Base-by-base conservation (phyloP, 2,888 invertebrate genomes). In the Melitaea athalia region DNA sequence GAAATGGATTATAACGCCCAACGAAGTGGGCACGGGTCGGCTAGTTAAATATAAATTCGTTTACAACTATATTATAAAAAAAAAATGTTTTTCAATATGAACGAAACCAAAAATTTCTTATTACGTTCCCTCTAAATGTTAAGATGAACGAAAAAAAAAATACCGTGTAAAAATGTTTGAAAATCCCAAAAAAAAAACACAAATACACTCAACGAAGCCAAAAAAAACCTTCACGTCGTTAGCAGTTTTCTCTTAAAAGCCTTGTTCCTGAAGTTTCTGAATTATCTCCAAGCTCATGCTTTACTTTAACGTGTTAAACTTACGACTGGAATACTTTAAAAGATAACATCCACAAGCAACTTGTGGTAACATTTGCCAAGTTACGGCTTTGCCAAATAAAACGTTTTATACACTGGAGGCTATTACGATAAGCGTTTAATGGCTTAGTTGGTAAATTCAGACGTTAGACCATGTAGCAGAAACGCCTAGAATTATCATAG, bases 361-460 rank as follows among this genome's bases (percentile, higher is more conserved):
- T 61, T 53, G 12, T 6, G 8, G 52, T 42, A 38, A 60, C 60
- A 50, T 42, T 60, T 61, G 66, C 66, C 61, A 66, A 66, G 53
- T 53, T 47, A 53, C 7, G n/a, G 52, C 45, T 53, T 60, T 52
- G 60, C 45, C 60, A 66, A 60, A 53, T 60, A 61, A 61, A 66
- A 66, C 1, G 45, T 55, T 61, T 61, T 55, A 55, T 53, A 42
- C 38, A 55, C 45, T 45, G 47, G 24, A n/a, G 7, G n/a, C 15
- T 52, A 52, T 52, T 52, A 24, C 11, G 49, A n/a, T 45, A 45
- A n/a, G 47, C n/a, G 0, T 6, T 49, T 7, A n/a, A 49, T 49
- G 47, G 47, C 6, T 14, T 49, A 5, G 6, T 49, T 6, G 14
- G 47, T 49, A 49, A 14, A 49, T 49, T 14, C 3, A n/a, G 14